Base-by-base conservation (phyloP, 2,113 vertebrate species). In the Tragelaphus buxtoni region DNA sequence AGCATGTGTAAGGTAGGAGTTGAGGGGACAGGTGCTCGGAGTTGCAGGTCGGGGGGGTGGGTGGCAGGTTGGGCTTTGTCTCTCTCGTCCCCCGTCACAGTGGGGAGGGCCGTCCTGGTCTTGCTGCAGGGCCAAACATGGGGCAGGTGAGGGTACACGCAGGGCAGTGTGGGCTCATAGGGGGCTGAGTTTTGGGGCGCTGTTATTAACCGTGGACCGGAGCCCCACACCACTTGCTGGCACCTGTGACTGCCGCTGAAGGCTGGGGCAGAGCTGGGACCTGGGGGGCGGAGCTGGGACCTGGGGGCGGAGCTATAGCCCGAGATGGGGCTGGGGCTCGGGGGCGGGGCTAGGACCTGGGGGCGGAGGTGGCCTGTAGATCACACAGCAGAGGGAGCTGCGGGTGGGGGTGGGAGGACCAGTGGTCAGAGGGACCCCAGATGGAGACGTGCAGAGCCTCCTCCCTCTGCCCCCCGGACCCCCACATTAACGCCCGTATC, bases 161-260 rank as follows among this genome's bases (percentile, higher is more conserved):
- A 45, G 58, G 9, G 1, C 1, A 0, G n/a, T 1, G n/a, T 1
- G 3, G 47, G 72, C 58, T 32, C 14, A 1, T 9, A 11, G 58
- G 35, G 8, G 60, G 9, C 51, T 11, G 32, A n/a, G 61, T 39
- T n/a, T 39, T 4, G 7, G 42, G 39, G 39, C 51, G 32, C 26
- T 4, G 89, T 7, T 12, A 39, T 7, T 17, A 47, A 30, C n/a
- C 3, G 1, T 16, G 7, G 20, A 35, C 49, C 4, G 1, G 47
- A 53, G 72, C 16, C 30, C 49, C 49, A 28, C 4, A 1, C n/a
- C 14, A 10, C 11, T 45, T 17, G 47, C 45, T 3, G 30, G 65
- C 55, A 35, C 60, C 45, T 30, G 16, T 3, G 24, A 20, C 45
- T 4, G 26, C 42, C 8, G 12, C 17, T 30, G 12, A 24, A 39